Conservation (phyloP, 1,140 invertebrate species). For the Drosophila varians region DNA sequence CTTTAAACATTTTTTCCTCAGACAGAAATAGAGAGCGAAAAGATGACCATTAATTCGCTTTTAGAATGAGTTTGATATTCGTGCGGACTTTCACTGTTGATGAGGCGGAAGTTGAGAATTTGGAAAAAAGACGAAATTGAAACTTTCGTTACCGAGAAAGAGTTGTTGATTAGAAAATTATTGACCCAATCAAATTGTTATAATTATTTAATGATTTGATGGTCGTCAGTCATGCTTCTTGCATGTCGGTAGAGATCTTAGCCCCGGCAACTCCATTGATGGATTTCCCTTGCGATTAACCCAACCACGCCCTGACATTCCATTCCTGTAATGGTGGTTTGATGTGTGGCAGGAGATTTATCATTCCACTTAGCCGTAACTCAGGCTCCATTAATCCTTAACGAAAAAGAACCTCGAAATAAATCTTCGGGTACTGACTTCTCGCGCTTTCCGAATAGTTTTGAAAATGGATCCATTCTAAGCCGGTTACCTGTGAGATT, state of each 20-base stretch:
- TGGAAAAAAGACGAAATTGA: slow-evolving; percentile 18
- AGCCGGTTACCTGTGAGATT: slow-evolving; percentile 38
- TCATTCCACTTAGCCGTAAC: slow-evolving; percentile 29
- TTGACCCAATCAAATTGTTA: slow-evolving; percentile 26
- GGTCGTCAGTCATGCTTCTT: slow-evolving; percentile 28
- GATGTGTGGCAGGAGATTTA: slow-evolving; percentile 48
- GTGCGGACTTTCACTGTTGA: slow-evolving; percentile 55
- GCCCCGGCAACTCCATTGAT: slow-evolving; percentile 27
- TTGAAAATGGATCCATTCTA: slow-evolving; percentile 23
- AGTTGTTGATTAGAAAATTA: slow-evolving; percentile 67
- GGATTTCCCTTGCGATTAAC: slow-evolving; percentile 28
- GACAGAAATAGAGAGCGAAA: slow-evolving; percentile 14
- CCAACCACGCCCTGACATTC: slow-evolving; percentile 33
- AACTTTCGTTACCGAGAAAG: slow-evolving; percentile 53
- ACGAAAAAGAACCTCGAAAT: background rate
- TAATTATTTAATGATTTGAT: slow-evolving; percentile 59
- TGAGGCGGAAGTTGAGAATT: slow-evolving; percentile 53
- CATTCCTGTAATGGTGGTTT: slow-evolving; percentile 30
- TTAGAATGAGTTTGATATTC: slow-evolving; percentile 53
- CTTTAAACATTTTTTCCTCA: slow-evolving; percentile 4
- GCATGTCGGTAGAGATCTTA: slow-evolving; percentile 31
- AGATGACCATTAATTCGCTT: slow-evolving; percentile 64
- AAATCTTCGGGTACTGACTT: slow-evolving; percentile 31
- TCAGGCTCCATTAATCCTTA: background rate
- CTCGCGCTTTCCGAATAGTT: slow-evolving; percentile 55